Percentiles rank a stretch among this genome's conserved stretches.
These are phyloP conservation scores for Antedon mediterranea DNA, from an alignment of 53 echinoderm and acorn worm species.

Conservation along the genomic window DNA sequence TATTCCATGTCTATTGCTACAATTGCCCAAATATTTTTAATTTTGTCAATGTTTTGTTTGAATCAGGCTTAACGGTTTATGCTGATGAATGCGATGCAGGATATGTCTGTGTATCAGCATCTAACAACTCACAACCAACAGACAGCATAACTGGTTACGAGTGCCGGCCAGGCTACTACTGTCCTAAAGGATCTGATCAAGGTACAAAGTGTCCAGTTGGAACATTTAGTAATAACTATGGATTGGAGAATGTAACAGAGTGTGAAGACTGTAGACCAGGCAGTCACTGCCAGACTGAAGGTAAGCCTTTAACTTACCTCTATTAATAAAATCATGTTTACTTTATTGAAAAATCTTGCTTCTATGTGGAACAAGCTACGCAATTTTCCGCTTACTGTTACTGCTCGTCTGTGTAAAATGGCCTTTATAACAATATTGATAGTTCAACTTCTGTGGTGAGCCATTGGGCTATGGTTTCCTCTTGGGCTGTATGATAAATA, in stretches of 20 bases:
- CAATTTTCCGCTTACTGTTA: too few relatives aligned
- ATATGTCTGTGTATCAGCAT: constrained; percentile 75
- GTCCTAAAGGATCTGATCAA: constrained; percentile 86
- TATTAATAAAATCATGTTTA: too few relatives aligned
- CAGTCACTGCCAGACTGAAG: constrained; percentile 64
- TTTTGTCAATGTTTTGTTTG: not conserved
- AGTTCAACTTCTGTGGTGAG: too few relatives aligned
- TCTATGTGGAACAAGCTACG: too few relatives aligned
- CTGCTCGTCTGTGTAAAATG: too few relatives aligned
- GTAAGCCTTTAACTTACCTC: too few relatives aligned
- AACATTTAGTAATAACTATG: constrained; percentile 75
- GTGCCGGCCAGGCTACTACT: constrained; percentile 85
- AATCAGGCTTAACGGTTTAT: constrained; percentile 19
- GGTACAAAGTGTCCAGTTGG: constrained; percentile 85
- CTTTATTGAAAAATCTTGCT: too few relatives aligned
- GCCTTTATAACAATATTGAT: too few relatives aligned
- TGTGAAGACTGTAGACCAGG: constrained; percentile 84
- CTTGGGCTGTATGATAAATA: too few relatives aligned
- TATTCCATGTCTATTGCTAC: too few relatives aligned
- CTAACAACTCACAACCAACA: constrained; percentile 59
- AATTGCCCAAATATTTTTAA: not conserved
- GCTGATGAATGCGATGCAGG: constrained; percentile 87
- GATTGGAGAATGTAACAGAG: constrained; percentile 85
- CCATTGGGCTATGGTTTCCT: too few relatives aligned
- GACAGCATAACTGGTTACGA: constrained; percentile 85